These are phyloP conservation scores for Syngnathus acus DNA, from an alignment of 2,797 vertebrate genomes.

Conservation along the genomic window DNA sequence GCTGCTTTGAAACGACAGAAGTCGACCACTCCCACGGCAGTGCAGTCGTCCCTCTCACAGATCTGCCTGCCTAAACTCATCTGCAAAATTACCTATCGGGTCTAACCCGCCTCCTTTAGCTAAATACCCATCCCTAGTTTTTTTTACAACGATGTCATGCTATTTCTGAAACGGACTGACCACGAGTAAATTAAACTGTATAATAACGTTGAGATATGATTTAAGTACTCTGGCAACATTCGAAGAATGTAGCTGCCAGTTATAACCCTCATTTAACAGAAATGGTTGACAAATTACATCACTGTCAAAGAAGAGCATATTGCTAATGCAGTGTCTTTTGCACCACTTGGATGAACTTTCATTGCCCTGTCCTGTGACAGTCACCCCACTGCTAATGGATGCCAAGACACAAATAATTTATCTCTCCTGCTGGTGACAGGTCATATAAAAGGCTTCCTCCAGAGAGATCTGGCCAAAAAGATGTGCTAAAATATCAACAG, in stretches of 20 bases:
- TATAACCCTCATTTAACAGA: not conserved
- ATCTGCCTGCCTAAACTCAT: too few species aligned
- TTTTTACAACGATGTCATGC: too few species aligned
- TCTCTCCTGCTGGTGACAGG: conserved; percentile 51
- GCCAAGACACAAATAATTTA: conserved; percentile 61
- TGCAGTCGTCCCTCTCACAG: too few species aligned
- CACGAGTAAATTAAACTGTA: not conserved
- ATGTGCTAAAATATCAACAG: not conserved
- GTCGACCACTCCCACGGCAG: too few species aligned
- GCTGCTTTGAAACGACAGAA: too few species aligned
- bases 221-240: not conserved
- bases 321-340: conserved; percentile 30
- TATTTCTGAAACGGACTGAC: too few species aligned
- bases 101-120: too few species aligned
- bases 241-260: not conserved
- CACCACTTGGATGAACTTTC: conserved; percentile 45
- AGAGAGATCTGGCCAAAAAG: conserved; percentile 15
- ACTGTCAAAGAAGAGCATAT: not conserved
- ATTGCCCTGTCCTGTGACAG: conserved; percentile 62
- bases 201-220: not conserved
- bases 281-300: not conserved
- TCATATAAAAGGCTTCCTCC: conserved; percentile 35
- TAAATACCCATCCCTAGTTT: too few species aligned
- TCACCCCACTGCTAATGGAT: conserved; percentile 45
- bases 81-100: too few species aligned